Conservation (phyloP, 2,888 invertebrate species). For the Autographa pulchrina region DNA sequence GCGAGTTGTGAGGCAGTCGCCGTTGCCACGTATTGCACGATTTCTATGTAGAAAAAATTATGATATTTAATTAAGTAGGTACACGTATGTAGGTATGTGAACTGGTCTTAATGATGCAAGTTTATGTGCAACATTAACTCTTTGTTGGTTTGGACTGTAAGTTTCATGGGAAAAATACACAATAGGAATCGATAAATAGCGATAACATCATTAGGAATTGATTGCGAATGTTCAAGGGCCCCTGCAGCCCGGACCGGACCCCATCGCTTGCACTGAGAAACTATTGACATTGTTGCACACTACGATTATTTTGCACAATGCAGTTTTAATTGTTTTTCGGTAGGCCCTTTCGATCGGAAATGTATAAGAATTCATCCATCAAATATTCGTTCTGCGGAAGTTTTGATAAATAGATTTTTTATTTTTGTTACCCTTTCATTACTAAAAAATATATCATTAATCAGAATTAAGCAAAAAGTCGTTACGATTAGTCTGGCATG, state of each 20-base stretch:
- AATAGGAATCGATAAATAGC: conserved; percentile 59
- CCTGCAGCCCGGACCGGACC: conserved; percentile 71
- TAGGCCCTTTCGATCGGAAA: conserved; percentile 75
- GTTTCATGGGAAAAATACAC: conserved; percentile 71
- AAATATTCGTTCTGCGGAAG: conserved; percentile 81
- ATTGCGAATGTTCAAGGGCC: conserved; percentile 75
- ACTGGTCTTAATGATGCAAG: conserved; percentile 19
- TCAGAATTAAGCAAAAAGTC: conserved; percentile 61
- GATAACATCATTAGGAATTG: conserved; percentile 85
- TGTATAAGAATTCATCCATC: conserved; percentile 79
- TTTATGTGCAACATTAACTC: conserved; percentile 71
- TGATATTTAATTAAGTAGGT: conserved; percentile 25
- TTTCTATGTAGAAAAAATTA: not conserved
- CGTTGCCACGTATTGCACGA: conserved; percentile 66
- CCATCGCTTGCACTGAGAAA: conserved; percentile 69
- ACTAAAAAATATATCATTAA: conserved; percentile 67
- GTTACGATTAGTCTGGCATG: conserved; percentile 57
- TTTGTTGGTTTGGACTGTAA: conserved; percentile 69
- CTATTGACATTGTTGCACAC: conserved; percentile 70
- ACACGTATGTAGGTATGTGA: conserved; percentile 25
- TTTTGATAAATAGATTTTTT: conserved; percentile 60
- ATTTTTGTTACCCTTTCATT: conserved; percentile 61
- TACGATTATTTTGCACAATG: conserved; percentile 77
- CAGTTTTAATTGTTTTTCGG: conserved; percentile 81
- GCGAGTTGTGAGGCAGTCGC: conserved; percentile 65